Evolutionary conservation across 2,888 invertebrate genomes (phyloP), one percentile per base, ranked within the genome.

Genomic region (Drepanosiphum platanoidis): DNA sequence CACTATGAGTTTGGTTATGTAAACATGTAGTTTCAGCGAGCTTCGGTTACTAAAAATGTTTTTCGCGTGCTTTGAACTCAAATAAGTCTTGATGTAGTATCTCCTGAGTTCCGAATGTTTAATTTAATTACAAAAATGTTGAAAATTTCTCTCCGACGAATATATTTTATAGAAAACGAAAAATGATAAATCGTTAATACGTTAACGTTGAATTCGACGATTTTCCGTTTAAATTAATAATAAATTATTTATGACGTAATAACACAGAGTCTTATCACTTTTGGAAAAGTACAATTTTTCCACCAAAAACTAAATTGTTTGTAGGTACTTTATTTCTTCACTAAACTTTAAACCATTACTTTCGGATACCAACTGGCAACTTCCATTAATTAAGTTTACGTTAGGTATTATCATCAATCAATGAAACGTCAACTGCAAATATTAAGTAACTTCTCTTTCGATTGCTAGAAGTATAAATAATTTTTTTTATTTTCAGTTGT

Each of bases 401-500:
- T 80, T 68, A 68, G 68, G 68, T 71, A 15, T 82, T 61, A 82
- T 72, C 81, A 82, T 82, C 81, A 82, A 82, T 82, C 81, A 82
- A 82, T 82, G 71, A 61, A 61, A 82, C 81, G 81, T 82, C 81
- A 82, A 61, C 71, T 61, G 81, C 81, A 82, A 82, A 72, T 82
- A 71, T 72, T 61, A 72, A 72, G 32, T 15, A 82, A 82, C 61
- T 82, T 82, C 42, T 61, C 81, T 81, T 81, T 39, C 71, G 61
- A 80, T 80, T 80, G 52, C 70, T 15, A 36, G 58, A 70, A 70
- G 30, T 70, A 46, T 52, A 22, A 52, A 52, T 52, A 52, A 18
- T 70, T 80, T 80, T 70, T 70, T 81, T 58, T 11, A 11, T 30
- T 68, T 34, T 22, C 0, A 22, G 22, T 34, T 68, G 5, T 34